Base-by-base conservation (phyloP, 2,113 vertebrate species). In the Tenebrosternarchus preto region DNA sequence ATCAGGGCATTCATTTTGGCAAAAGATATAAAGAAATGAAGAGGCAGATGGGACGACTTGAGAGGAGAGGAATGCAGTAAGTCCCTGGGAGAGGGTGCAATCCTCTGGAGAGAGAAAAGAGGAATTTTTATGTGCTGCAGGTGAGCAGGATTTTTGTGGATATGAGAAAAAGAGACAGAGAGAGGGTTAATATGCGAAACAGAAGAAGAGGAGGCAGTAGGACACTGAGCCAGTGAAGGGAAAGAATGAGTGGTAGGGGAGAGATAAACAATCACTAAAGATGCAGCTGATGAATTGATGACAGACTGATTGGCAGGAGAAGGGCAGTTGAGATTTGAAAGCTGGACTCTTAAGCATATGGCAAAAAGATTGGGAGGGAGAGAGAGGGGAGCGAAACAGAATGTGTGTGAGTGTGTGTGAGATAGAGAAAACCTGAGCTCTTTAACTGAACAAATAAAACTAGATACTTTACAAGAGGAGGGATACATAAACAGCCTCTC, bases 51-150 rank as follows among this genome's bases (percentile, higher is more conserved):
- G 83, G 88, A 86, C 22, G 61, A 73, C 57, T 80, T 63, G 46
- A 73, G 43, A 78, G 83, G 82, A 79, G 82, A 92, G 92, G 93
- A 94, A 93, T 93, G 93, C 89, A 90, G 91, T 90, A 93, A 93
- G 92, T 93, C 92, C 91, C 91, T 75, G 71, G 89, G 92, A 80
- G 91, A 88, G 89, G 79, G 87, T 83, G 81, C 88, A 88, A 92
- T 91, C 84, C 92, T 92, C 91, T 91, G 90, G 92, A 94, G 92
- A 88, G 89, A 91, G 89, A 90, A 91, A 92, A 88, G 87, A 93
- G 90, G 92, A 93, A 93, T 94, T 93, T 94, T 93, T 93, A 93
- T 94, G 92, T 94, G 92, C 92, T 93, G 92, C 92, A 93, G 92
- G 93, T 93, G 93, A 94, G 90, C 88, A 85, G 87, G 46, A 77